These are phyloP conservation scores for Melopsittacus undulatus DNA, from an alignment of 2,797 vertebrate species.

Conservation along the genomic window DNA sequence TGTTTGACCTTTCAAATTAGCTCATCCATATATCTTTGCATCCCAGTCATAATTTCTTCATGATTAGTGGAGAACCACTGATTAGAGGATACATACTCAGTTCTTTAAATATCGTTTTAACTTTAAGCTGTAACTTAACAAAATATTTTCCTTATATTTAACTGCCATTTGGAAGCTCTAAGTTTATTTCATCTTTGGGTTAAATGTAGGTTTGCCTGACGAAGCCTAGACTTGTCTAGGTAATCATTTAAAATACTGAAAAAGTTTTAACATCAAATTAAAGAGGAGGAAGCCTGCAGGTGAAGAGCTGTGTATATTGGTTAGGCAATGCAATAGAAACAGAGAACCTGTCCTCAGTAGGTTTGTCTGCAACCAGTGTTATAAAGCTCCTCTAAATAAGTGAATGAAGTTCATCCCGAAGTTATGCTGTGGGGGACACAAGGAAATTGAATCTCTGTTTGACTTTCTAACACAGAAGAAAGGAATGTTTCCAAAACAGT, in stretches of 20 bases:
- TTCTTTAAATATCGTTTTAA: not conserved
- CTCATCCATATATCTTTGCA: not conserved
- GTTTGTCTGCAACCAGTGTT: not conserved
- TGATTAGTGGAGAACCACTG: not conserved
- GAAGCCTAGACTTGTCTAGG: not conserved
- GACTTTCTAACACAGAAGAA: not conserved
- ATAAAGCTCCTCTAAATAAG: not conserved
- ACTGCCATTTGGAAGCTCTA: not conserved
- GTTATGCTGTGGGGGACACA: not conserved
- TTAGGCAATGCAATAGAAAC: not conserved
- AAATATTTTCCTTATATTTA: not conserved
- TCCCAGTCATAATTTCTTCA: not conserved
- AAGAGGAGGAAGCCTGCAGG: not conserved
- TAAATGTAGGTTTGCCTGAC: not conserved
- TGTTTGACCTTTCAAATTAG: not conserved
- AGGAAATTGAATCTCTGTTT: not conserved
- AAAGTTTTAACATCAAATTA: not conserved
- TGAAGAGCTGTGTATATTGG: not conserved
- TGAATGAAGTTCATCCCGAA: not conserved
- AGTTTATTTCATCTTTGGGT: not conserved
- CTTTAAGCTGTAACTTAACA: not conserved
- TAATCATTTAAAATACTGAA: not conserved
- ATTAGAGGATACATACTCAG: not conserved
- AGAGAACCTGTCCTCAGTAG: not conserved
- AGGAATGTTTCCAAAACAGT: not conserved